Evolutionary conservation across 2,797 vertebrate genomes (phyloP).

Genomic region (Graptemys geographica): DNA sequence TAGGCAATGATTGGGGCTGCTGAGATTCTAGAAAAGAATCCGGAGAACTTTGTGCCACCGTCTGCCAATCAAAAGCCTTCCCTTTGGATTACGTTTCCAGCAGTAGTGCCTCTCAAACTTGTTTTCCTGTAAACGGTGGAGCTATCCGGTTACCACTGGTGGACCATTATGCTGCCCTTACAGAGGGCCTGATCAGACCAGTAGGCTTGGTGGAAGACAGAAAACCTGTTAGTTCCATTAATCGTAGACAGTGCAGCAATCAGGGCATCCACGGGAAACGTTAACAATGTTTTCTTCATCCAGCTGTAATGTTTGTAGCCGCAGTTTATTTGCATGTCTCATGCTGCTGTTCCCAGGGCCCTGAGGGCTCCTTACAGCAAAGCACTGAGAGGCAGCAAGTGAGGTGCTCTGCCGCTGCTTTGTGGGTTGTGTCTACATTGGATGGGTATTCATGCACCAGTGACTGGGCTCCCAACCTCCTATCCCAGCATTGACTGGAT

Average conservation of each 20-base stretch:
- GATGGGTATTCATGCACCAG: neutral
- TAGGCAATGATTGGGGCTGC: neutral
- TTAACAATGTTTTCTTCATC: neutral
- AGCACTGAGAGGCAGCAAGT: neutral
- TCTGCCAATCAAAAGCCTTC: neutral
- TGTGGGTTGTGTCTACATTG: neutral
- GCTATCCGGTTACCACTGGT: neutral
- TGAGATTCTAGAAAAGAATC: neutral
- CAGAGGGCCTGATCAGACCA: neutral
- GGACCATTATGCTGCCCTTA: slow-evolving; percentile 12
- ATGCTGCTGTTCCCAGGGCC: neutral
- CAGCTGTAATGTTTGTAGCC: slow-evolving; percentile 34
- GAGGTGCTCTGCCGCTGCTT: neutral
- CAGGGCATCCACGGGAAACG: neutral
- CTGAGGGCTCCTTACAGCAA: neutral
- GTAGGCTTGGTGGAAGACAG: neutral
- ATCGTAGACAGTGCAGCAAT: neutral
- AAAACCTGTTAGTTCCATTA: slow-evolving; percentile 10
- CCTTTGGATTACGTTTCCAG: neutral
- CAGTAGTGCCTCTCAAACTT: neutral
- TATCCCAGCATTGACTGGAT: accelerated
- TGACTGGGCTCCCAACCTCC: accelerated
- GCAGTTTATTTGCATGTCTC: neutral
- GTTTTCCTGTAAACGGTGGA: neutral
- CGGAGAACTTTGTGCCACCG: neutral